Evolutionary conservation across 2,888 invertebrate species (phyloP).

Genomic region (Drosophila anceps): DNA sequence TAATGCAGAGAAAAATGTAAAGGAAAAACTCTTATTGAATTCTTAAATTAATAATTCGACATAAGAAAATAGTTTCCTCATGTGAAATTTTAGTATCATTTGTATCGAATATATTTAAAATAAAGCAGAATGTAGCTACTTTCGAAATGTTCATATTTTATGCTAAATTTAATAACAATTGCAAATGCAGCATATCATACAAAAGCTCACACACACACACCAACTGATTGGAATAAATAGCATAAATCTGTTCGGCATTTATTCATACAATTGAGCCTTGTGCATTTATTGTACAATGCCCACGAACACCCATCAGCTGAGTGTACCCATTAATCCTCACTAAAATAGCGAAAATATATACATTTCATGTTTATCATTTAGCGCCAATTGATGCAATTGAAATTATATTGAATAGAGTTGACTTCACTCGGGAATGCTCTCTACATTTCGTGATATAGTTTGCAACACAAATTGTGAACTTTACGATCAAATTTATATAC

Average conservation of each 20-base stretch:
- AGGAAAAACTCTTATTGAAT: background rate
- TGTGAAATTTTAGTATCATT: background rate
- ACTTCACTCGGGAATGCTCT: background rate
- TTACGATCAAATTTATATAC: too few species aligned
- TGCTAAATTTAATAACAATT: conserved; percentile 3
- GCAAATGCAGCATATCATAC: background rate
- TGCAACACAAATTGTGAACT: background rate
- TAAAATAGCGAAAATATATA: conserved; percentile 49
- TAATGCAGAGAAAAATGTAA: background rate
- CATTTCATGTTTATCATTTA: conserved; percentile 67
- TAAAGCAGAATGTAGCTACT: background rate
- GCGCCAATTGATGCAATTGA: conserved; percentile 55
- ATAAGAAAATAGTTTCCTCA: background rate
- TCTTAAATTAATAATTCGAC: background rate
- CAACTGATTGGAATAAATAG: conserved; percentile 47
- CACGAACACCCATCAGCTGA: conserved; percentile 21
- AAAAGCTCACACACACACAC: background rate
- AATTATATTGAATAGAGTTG: conserved; percentile 4
- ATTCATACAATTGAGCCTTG: conserved; percentile 68
- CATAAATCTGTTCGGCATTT: conserved; percentile 69
- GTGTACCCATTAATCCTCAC: background rate
- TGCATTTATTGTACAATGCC: conserved; percentile 64
- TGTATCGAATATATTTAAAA: background rate
- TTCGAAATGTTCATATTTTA: background rate
- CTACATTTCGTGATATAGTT: background rate